Conservation (phyloP, 2,797 vertebrate genomes). For the Masticophis lateralis region DNA sequence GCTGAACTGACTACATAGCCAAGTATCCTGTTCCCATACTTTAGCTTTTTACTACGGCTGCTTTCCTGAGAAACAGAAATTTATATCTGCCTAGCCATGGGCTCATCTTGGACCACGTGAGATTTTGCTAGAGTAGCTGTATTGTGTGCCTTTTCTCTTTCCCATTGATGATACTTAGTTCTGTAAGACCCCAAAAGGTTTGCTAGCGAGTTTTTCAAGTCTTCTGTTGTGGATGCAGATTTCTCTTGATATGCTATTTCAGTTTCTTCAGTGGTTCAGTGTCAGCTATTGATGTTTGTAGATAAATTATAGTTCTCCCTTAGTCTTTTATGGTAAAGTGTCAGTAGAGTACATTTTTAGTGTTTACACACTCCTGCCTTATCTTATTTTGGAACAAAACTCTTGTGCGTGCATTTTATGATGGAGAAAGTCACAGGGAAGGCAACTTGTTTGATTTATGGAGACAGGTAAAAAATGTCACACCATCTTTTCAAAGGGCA, state of each 20-base stretch:
- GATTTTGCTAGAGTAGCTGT: neutral
- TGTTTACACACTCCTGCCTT: neutral
- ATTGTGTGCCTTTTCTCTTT: neutral
- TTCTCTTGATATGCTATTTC: neutral
- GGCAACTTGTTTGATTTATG: neutral
- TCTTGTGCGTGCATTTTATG: neutral
- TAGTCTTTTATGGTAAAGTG: neutral
- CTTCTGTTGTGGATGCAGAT: neutral
- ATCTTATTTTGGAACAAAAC: neutral
- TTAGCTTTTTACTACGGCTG: neutral
- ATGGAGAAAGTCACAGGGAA: neutral
- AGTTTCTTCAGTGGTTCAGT: neutral
- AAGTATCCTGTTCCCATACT: neutral
- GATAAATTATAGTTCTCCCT: neutral
- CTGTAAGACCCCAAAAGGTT: neutral
- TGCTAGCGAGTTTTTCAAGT: neutral
- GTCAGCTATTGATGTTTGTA: neutral
- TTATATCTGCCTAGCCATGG: neutral
- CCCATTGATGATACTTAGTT: neutral
- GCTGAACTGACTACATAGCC: neutral
- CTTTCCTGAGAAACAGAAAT: neutral
- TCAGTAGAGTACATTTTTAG: neutral
- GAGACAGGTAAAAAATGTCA: neutral
- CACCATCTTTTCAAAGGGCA: neutral
- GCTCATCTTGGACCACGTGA: neutral